A percentile compares a stretch with the other conserved stretches of the same genome.
Conservation (phyloP, 1,140 invertebrate genomes). For the Drosophila obscura region DNA sequence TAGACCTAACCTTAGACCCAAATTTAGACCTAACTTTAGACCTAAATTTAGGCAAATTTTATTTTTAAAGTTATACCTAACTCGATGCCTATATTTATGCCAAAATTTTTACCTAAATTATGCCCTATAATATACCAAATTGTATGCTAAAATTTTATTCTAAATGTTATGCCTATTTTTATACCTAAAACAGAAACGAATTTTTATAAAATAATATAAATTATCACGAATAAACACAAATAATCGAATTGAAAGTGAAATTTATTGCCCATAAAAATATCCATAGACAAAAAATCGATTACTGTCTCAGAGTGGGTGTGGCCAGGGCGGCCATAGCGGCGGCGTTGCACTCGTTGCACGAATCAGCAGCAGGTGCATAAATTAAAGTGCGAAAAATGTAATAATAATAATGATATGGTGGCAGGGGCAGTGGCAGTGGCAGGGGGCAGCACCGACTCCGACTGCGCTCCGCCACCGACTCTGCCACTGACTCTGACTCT, state of each 20-base stretch:
- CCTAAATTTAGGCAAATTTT: background rate
- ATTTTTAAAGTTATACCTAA: background rate
- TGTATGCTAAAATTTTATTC: background rate
- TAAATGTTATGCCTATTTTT: too few species aligned
- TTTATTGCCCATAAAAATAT: constrained; percentile 78
- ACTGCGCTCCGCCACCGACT: background rate
- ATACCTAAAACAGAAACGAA: constrained; percentile 29
- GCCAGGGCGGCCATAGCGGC: constrained; percentile 55
- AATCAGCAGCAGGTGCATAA: constrained; percentile 80
- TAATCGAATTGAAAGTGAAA: constrained; percentile 75
- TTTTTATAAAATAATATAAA: constrained; percentile 36
- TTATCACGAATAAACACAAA: constrained; percentile 49
- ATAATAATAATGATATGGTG: constrained; percentile 73
- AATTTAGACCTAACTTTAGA: background rate
- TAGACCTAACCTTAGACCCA: background rate
- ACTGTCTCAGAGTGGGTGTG: constrained; percentile 70
- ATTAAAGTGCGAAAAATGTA: constrained; percentile 80
- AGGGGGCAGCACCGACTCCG: too few species aligned
- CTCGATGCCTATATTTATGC: too few species aligned
- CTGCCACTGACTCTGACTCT: constrained; percentile 16
- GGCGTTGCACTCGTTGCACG: constrained; percentile 36
- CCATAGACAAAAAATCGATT: constrained; percentile 78
- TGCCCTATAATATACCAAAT: too few species aligned
- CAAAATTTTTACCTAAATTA: too few species aligned
- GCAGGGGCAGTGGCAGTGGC: constrained; percentile 3